Conservation (phyloP, 2,888 invertebrate species). For the Drosophila borborema region DNA sequence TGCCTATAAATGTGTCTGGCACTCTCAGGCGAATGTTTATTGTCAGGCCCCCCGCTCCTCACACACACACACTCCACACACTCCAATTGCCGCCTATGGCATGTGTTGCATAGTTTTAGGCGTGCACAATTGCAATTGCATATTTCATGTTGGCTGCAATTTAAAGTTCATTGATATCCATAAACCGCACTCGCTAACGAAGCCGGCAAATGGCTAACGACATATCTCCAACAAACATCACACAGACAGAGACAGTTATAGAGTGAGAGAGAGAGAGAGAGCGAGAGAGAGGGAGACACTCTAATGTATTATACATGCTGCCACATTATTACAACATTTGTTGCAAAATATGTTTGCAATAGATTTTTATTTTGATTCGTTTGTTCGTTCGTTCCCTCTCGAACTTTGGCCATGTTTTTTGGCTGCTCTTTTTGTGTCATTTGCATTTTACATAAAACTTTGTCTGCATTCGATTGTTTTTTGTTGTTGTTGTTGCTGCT, state of each 20-base stretch:
- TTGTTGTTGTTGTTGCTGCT: slow-evolving; percentile 4
- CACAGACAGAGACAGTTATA: background rate
- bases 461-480: slow-evolving; percentile 36
- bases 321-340: slow-evolving; percentile 57
- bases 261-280: too few species aligned
- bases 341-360: slow-evolving; percentile 55
- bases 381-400: slow-evolving; percentile 18
- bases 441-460: slow-evolving; percentile 74
- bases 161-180: slow-evolving; percentile 80
- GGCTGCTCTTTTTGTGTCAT: slow-evolving; percentile 62
- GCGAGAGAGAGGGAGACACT: background rate
- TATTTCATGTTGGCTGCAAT: slow-evolving; percentile 66
- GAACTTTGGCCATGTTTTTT: slow-evolving; percentile 46
- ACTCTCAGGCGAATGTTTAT: slow-evolving; percentile 60
- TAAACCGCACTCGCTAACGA: slow-evolving; percentile 69
- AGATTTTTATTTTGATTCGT: slow-evolving; percentile 27
- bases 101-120: slow-evolving; percentile 62
- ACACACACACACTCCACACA: background rate
- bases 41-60: slow-evolving; percentile 14
- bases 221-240: slow-evolving; percentile 15
- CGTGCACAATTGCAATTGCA: slow-evolving; percentile 66
- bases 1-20: slow-evolving; percentile 77
- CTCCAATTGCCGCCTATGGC: background rate
- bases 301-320: slow-evolving; percentile 43
- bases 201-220: slow-evolving; percentile 41